Base-by-base conservation (phyloP, 2,113 vertebrate species). In the Haplochromis vanheusdeni region DNA sequence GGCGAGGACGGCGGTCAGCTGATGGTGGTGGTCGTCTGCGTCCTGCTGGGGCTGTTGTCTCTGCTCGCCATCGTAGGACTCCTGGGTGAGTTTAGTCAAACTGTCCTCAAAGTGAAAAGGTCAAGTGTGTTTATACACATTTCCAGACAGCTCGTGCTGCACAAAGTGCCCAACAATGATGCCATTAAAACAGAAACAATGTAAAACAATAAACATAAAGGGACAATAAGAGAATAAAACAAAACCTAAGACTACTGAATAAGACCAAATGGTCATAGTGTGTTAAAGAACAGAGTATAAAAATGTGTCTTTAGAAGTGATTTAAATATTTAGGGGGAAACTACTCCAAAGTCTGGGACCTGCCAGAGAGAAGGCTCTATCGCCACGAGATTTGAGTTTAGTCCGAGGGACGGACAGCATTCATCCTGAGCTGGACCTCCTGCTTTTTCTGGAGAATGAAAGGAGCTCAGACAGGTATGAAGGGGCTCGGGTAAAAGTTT, bases 61-160 rank as follows among this genome's bases (percentile, higher is more conserved):
- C 2, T 87, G 68, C 3, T 84, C 8, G 19, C 56, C 4, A 37
- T 13, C 2, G 17, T 6, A 3, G 55, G 42, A 14, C 0, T 89
- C 60, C 3, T 91, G 2, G 10, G 93, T 94, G 40, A 82, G 85
- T 82, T 28, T 70, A 40, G 35, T 68, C 8, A 40, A 68, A 21
- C 35, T 73, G 5, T 77, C 40, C 21, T 47, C 26, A 13, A 23
- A 51, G 65, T 14, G 4, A 40, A 12, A 14, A 58, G 47, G 17
- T 51, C 49, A 51, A 0, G 26, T 62, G 7, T 62, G 9, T 62
- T 0, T 19, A 19, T 3, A 62, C 58, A 0, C 28, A 62, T 62
- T 4, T 62, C 58, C 28, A 60, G 56, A 33, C 56, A 60, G 56
- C 26, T 17, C 0, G 1, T 33, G 16, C 56, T 60, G 56, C 56